Base-by-base conservation (phyloP, 2,888 invertebrate genomes). In the Lasioglossum villosulum region DNA sequence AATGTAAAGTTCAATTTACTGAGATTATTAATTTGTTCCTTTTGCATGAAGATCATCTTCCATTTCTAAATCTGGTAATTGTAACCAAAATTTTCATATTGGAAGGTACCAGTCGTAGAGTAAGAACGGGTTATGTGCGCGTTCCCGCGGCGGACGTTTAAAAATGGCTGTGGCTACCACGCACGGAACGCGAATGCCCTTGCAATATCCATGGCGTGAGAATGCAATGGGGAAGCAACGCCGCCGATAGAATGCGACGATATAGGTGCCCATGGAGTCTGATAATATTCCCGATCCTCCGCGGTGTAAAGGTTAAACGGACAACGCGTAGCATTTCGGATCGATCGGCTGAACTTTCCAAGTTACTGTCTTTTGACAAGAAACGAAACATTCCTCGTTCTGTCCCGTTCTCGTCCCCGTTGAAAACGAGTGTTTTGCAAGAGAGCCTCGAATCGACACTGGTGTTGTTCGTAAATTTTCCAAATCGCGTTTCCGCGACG, bases 161-260 rank as follows among this genome's bases (percentile, higher is more conserved):
- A 82, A 16, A 30, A 52, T 42, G 27, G 42, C 42, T 37, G 79
- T 66, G 48, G 79, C 70, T 75, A 66, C 74, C 79, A 80, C 79
- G 74, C 88, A 19, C 10, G 75, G 81, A 82, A 78, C 59, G 63
- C 37, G 78, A 73, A 66, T 63, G 37, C 80, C 66, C 52, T 34
- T 30, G 73, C 75, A 66, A 78, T 72, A 78, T 75, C 82, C 80
- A 63, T 80, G 72, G 77, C 88, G 89, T 88, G 88, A 83, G 89
- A 88, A 88, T 88, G 86, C 78, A 86, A 84, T 79, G 76, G 82
- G 76, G 76, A 81, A 75, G 86, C 74, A 72, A 63, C 83, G 80
- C 79, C 75, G 66, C 68, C 63, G 88, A 80, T 82, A 78, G 45
- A 59, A n/a, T 63, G 74, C 70, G 86, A 82, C 84, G 86, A 86